Conservation (phyloP, 1,140 invertebrate genomes). For the Drosophila baimaii region DNA sequence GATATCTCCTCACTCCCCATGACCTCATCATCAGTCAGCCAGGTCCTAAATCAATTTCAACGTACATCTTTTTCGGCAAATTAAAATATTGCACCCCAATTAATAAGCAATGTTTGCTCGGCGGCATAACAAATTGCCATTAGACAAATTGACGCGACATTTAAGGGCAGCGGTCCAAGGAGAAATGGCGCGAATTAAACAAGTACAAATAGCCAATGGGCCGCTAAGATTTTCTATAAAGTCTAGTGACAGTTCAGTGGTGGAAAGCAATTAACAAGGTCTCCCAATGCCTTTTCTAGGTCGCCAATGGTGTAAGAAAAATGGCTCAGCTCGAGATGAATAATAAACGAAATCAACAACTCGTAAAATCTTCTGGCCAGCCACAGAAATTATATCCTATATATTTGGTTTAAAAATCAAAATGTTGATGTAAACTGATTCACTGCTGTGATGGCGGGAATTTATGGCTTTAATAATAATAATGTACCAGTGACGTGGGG, state of each 20-base stretch:
- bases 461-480: constrained; percentile 39
- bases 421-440: constrained; percentile 47
- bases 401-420: constrained; percentile 36
- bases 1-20: constrained; percentile 4
- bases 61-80: constrained; percentile 6
- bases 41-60: constrained; percentile 21
- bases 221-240: constrained; percentile 7
- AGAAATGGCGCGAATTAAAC: constrained; percentile 9
- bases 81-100: constrained; percentile 29
- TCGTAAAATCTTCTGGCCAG: constrained; percentile 37
- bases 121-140: constrained; percentile 24
- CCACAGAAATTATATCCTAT: background rate
- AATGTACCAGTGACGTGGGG: constrained; percentile 23
- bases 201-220: constrained; percentile 31
- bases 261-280: constrained; percentile 40
- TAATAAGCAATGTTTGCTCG: constrained; percentile 34
- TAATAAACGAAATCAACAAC: constrained; percentile 48
- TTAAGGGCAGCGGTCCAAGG: constrained; percentile 63
- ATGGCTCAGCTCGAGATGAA: constrained; percentile 22
- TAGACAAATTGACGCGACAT: constrained; percentile 45
- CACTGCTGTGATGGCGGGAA: constrained; percentile 33
- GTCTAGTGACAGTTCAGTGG: constrained; percentile 38
- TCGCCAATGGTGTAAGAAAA: constrained; percentile 15
- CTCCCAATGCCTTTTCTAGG: constrained; percentile 16
- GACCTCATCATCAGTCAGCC: constrained; percentile 22